These are phyloP conservation scores for Zeus faber DNA, from an alignment of 2,113 vertebrate species.

Conservation along the genomic window DNA sequence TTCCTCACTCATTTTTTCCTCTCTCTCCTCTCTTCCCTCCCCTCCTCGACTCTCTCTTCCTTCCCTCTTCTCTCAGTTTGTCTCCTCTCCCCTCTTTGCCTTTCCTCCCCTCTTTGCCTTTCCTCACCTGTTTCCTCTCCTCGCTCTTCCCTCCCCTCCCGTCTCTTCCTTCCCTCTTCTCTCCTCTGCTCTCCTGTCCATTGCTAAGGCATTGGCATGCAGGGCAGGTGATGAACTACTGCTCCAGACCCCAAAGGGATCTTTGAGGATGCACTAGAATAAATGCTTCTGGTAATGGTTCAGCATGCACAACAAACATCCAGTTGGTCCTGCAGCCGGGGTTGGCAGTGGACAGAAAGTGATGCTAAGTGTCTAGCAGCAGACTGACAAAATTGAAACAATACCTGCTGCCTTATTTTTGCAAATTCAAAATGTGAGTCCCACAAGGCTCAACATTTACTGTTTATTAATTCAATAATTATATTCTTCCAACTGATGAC, in stretches of 20 bases:
- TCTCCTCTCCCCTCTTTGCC: too few relatives aligned
- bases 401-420: too few relatives aligned
- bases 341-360: background rate
- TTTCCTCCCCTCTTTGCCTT: background rate
- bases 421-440: too few relatives aligned
- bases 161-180: background rate
- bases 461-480: too few relatives aligned
- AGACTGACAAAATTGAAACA: too few relatives aligned
- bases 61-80: background rate
- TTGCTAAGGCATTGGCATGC: background rate
- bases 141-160: background rate
- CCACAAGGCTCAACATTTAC: too few relatives aligned
- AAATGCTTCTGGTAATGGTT: background rate
- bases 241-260: background rate
- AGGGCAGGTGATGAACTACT: background rate
- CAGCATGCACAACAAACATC: background rate
- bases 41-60: too few relatives aligned
- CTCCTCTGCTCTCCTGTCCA: background rate
- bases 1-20: too few relatives aligned
- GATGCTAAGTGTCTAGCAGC: too few relatives aligned
- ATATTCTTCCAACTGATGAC: too few relatives aligned
- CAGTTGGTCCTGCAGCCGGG: background rate
- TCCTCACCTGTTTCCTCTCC: too few relatives aligned
- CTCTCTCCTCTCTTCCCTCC: too few relatives aligned
- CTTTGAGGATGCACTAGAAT: background rate